Percentiles rank a stretch among this genome's conserved stretches.
phyloP scores from a whole-genome alignment of 2,888 invertebrate genomes.

The Gymnoscelis rufifasciata region DNA sequence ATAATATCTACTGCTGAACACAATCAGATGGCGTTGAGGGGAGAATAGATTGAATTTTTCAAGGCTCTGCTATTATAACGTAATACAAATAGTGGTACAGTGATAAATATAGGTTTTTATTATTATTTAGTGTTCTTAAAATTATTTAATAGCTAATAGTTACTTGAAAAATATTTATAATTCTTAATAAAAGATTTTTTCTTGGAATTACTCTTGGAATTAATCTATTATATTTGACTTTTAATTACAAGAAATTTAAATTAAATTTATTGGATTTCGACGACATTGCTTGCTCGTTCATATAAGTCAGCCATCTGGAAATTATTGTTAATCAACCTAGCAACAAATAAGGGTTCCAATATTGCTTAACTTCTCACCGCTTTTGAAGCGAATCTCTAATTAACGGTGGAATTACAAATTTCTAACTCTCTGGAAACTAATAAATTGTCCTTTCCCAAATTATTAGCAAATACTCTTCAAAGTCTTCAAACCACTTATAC shows the following conservation, averaged over 20 bases:
- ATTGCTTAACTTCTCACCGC: constrained; percentile 50
- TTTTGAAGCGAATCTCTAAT: constrained; percentile 52
- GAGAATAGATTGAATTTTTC: constrained; percentile 50
- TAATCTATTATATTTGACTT: no score
- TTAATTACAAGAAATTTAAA: no score
- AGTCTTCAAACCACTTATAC: constrained; percentile 9
- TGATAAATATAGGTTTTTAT: no score
- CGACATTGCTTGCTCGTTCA: constrained; percentile 6
- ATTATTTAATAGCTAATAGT: no score
- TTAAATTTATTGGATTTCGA: no score
- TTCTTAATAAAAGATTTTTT: no score
- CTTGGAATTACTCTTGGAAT: no score
- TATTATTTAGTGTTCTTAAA: no score
- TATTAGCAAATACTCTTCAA: constrained; percentile 12
- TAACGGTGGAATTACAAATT: constrained; percentile 61
- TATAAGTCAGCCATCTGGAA: constrained; percentile 38
- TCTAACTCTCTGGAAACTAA: constrained; percentile 48
- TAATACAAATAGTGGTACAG: constrained; percentile 20
- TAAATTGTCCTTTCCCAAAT: constrained; percentile 41
- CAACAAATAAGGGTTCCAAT: constrained; percentile 57
- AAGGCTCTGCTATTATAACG: constrained; percentile 25
- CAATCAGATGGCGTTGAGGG: constrained; percentile 40
- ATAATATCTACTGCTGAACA: constrained; percentile 41
- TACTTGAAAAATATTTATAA: no score
- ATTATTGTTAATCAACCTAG: constrained; percentile 53